phyloP scores from a whole-genome alignment of 2,113 vertebrate genomes.

The Nyctereutes procyonoides region DNA sequence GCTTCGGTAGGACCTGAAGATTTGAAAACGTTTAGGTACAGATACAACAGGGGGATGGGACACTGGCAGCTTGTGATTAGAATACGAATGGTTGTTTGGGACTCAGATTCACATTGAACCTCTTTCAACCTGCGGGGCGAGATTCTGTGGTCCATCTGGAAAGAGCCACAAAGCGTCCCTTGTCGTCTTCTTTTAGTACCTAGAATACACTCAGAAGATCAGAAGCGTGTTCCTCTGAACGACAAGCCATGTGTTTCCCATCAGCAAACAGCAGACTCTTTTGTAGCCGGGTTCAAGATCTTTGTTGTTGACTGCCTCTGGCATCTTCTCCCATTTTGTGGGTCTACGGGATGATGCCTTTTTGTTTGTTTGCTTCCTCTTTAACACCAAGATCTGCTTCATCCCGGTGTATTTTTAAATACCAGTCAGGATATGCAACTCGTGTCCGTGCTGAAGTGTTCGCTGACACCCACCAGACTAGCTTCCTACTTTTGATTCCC shows the following conservation, averaged over 20 bases:
- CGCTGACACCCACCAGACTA: neutral
- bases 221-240: neutral
- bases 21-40: neutral
- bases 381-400: neutral
- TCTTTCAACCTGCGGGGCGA: neutral
- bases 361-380: neutral
- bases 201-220: conserved; percentile 35
- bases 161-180: conserved; percentile 53
- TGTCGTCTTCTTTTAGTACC: conserved; percentile 53
- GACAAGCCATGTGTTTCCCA: conserved; percentile 43
- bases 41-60: neutral
- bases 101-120: conserved; percentile 2
- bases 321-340: neutral
- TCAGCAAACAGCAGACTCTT: conserved; percentile 24
- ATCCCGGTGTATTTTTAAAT: neutral
- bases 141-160: neutral
- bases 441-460: neutral
- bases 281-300: neutral
- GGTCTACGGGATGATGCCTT: neutral
- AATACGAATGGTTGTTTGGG: neutral
- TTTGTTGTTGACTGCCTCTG: conserved; percentile 21
- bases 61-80: neutral
- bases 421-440: neutral
- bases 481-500: conserved; percentile 46
- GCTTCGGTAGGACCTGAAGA: neutral